Evolutionary conservation across 2,888 invertebrate species (phyloP).

Genomic region (Aleiodes leptofemur): DNA sequence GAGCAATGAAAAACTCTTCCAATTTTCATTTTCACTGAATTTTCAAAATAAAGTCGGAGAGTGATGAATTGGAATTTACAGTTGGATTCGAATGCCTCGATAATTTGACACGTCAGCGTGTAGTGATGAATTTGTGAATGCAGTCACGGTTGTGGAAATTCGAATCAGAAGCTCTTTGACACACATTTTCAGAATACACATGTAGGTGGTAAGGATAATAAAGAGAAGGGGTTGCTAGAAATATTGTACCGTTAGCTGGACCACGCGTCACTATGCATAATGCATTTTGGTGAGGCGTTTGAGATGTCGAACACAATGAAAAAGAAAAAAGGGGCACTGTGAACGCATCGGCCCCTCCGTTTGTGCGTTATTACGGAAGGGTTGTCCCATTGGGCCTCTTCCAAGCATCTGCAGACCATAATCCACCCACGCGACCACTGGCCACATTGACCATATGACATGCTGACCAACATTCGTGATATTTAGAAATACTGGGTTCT

Average conservation of each 20-base stretch:
- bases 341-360: constrained; percentile 61
- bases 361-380: constrained; percentile 72
- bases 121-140: constrained; percentile 43
- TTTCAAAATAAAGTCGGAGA: constrained; percentile 5
- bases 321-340: constrained; percentile 54
- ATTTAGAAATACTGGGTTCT: constrained; percentile 59
- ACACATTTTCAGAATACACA: constrained; percentile 55
- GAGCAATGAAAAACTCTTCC: not conserved
- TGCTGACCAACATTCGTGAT: constrained; percentile 73
- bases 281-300: constrained; percentile 59
- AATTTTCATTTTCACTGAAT: constrained; percentile 8
- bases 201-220: constrained; percentile 42
- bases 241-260: constrained; percentile 67
- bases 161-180: constrained; percentile 50
- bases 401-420: constrained; percentile 69
- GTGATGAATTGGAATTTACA: not conserved
- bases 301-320: constrained; percentile 38
- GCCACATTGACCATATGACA: constrained; percentile 74
- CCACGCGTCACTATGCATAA: constrained; percentile 66
- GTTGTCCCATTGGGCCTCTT: constrained; percentile 62
- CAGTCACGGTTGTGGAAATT: constrained; percentile 36
- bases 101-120: constrained; percentile 49
- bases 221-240: not conserved
- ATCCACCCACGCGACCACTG: constrained; percentile 68
- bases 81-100: not conserved